Conservation (phyloP, 2,888 invertebrate species). For the Cryptocephalus moraei region DNA sequence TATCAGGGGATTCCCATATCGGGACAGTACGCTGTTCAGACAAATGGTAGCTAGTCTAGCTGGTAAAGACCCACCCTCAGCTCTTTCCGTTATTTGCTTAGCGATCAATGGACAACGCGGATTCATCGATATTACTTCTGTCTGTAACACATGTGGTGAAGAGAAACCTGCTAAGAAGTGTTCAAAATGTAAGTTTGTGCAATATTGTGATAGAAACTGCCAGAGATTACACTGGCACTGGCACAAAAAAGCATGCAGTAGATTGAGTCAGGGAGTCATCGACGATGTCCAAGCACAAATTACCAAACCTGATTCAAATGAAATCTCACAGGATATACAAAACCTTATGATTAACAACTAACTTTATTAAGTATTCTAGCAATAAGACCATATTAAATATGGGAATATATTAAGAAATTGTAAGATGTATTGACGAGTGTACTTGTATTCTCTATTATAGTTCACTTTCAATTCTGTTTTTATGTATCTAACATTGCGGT, state of each 20-base stretch:
- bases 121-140: constrained; percentile 55
- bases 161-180: constrained; percentile 88
- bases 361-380: neutral
- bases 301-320: constrained; percentile 20
- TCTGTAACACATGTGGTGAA: constrained; percentile 80
- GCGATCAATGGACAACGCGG: constrained; percentile 84
- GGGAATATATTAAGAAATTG: no score
- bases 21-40: constrained; percentile 81
- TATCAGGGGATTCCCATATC: constrained; percentile 80
- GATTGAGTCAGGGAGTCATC: constrained; percentile 38
- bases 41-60: constrained; percentile 73
- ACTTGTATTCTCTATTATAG: no score
- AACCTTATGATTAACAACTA: constrained; percentile 23
- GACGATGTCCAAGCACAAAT: constrained; percentile 9
- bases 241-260: constrained; percentile 76
- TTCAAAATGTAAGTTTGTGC: constrained; percentile 84
- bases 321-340: constrained; percentile 26
- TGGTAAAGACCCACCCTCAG: constrained; percentile 62
- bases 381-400: no score
- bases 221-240: constrained; percentile 90
- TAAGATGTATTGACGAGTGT: no score
- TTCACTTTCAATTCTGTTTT: no score
- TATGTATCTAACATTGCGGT: no score
- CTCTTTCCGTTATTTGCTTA: constrained; percentile 60
- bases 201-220: constrained; percentile 91